Conservation (phyloP, 1,140 invertebrate species). For the Teleogryllus occipitalis region DNA sequence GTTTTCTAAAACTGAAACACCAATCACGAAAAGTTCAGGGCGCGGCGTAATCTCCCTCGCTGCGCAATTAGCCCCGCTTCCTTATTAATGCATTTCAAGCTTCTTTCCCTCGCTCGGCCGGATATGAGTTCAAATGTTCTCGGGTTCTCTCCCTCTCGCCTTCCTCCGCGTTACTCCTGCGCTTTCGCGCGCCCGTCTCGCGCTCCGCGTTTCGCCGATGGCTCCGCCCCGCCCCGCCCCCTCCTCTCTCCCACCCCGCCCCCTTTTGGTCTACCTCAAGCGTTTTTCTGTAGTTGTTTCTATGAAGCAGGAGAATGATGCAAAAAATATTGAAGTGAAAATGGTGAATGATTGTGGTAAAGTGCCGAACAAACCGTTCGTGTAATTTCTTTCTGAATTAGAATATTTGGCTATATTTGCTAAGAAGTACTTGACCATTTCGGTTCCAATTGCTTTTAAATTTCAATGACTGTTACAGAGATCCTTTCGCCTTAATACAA, state of each 20-base stretch:
- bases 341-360: too few relatives aligned
- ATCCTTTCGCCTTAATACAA: too few relatives aligned
- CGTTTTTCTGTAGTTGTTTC: too few relatives aligned
- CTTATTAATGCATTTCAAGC: slow-evolving; percentile 20
- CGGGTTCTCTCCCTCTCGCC: not conserved
- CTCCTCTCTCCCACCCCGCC: not conserved
- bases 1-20: slow-evolving; percentile 17
- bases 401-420: too few relatives aligned
- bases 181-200: not conserved
- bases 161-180: not conserved
- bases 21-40: slow-evolving; percentile 11
- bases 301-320: too few relatives aligned
- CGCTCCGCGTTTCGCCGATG: too few relatives aligned
- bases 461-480: too few relatives aligned
- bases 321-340: too few relatives aligned
- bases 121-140: slow-evolving; percentile 16
- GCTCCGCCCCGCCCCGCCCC: not conserved
- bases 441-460: too few relatives aligned
- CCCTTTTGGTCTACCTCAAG: not conserved
- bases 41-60: slow-evolving; percentile 7
- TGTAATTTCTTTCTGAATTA: too few relatives aligned
- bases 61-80: slow-evolving; percentile 17
- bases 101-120: slow-evolving; percentile 15
- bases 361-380: too few relatives aligned
- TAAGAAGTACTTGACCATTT: too few relatives aligned